Evolutionary conservation across 1,140 invertebrate genomes (phyloP), one percentile per base, ranked within the genome.

Genomic region (Drosophila obscura): DNA sequence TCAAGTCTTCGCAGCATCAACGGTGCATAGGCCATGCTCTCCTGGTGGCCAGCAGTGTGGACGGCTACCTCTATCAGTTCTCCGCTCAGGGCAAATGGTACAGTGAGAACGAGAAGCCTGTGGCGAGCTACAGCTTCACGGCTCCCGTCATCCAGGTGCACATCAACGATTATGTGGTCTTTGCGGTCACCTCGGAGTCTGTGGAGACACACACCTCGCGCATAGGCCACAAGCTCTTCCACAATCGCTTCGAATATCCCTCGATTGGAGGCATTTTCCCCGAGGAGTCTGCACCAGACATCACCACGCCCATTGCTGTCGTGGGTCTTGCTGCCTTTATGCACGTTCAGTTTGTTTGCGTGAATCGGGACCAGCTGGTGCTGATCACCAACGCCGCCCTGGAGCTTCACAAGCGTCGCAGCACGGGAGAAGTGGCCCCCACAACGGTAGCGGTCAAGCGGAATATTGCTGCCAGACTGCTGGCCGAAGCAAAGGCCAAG

Each of bases 161-260:
- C 6, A 91, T 96, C 11, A 95, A 96, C 77, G 92, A 94, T 61
- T 94, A 94, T 56, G 93, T 96, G 52, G 87, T 97, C 1, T 96
- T 96, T 88, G 96, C 95, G 0, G 89, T 97, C 0, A 97, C 96
- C 1, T 94, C 95, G 44, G 95, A 95, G 63, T 96, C 96, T 1
- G 92, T 97, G 5, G 96, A 97, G 88, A 95, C 95, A 0, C 96
- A 96, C 73, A 96, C 96, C 0, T 92, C 96, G 28, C 93, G 95
- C 39, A 92, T 95, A 39, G 93, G 94, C 0, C 94, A 95, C 83
- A 93, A 94, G 45, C 78, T 94, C 1, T 92, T 91, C 49, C 77
- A 85, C 31, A 92, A 90, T 74, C 81, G 83, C 4, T 92, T 91
- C 28, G 91, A 92, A 51, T 92, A 92, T 59, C 90, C 88, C 15